Evolutionary conservation across 2,888 invertebrate species (phyloP).

Genomic region (Cyaniris semiargus): DNA sequence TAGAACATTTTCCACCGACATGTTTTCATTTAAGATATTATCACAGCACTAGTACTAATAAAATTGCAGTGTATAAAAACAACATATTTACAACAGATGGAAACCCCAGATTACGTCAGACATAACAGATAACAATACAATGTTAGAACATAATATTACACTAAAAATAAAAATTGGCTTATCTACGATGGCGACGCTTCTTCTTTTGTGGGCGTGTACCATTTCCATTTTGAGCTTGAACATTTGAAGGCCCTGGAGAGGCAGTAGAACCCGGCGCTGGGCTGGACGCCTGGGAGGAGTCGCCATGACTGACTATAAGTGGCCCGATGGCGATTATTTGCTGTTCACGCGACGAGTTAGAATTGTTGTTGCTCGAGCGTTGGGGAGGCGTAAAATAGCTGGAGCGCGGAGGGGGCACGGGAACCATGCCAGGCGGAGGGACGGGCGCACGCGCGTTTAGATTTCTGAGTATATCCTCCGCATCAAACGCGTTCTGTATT

Average conservation of each 20-base stretch:
- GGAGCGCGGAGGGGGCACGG: slow-evolving; percentile 34
- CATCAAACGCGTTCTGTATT: neutral
- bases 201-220: slow-evolving; percentile 57
- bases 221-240: slow-evolving; percentile 47
- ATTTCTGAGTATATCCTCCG: neutral
- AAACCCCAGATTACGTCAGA: slow-evolving; percentile 58
- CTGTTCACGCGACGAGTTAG: slow-evolving; percentile 34
- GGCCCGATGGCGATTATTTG: slow-evolving; percentile 37
- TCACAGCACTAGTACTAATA: slow-evolving; percentile 69
- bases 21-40: slow-evolving; percentile 51
- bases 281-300: slow-evolving; percentile 22
- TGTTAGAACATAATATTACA: slow-evolving; percentile 38
- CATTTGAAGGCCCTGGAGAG: slow-evolving; percentile 48
- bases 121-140: slow-evolving; percentile 52
- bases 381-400: slow-evolving; percentile 33
- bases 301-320: slow-evolving; percentile 34
- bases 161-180: slow-evolving; percentile 45
- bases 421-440: neutral
- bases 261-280: slow-evolving; percentile 38
- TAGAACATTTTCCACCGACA: slow-evolving; percentile 51
- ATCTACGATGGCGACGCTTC: slow-evolving; percentile 68
- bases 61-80: slow-evolving; percentile 65
- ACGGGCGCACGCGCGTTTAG: slow-evolving; percentile 20
- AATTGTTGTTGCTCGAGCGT: slow-evolving; percentile 35
- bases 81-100: slow-evolving; percentile 57